Base-by-base conservation (phyloP, 1,140 invertebrate species). In the Battus philenor region DNA sequence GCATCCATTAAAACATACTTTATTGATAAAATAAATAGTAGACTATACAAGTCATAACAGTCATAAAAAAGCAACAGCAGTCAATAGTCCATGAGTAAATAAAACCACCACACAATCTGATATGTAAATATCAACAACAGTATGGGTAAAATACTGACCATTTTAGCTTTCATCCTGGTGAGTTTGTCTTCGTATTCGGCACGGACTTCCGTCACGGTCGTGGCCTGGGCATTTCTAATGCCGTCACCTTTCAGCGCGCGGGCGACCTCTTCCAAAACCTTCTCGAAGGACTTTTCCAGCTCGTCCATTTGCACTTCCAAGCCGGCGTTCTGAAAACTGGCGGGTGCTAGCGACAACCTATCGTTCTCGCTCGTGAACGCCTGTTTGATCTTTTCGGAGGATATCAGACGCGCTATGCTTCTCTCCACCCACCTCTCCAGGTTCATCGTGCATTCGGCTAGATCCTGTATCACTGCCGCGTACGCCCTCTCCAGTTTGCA, bases 111-210 rank as follows among this genome's bases (percentile, higher is more conserved):
- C 59, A 79, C 67, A 38, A 82, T 54, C 59, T 85, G 81, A 65
- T 82, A 82, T 33, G 75, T 50, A 45, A 85, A 71, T 68, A 85
- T 68, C 64, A 85, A 72, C 29, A 73, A 68, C 65, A 85, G 60
- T 66, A 82, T 50, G 55, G 81, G 81, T 41, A 69, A 53, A 44
- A 69, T 85, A 89, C 89, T 87, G 79, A 91, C 90, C 89, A 91
- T 91, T 89, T 90, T 90, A 4, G 86, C 80, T 60, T 91, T 91
- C 89, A 91, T 91, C 68, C 89, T 87, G 48, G 89, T 89, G 51
- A 91, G 72, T 74, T 91, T 91, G 44, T 88, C 88, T 57, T 91
- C 90, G 69, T 91, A 90, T 54, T 91, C 89, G 4, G 85, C 78
- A 9, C 89, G 77, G 8, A 91, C 83, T 39, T 90, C 88, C 62